Evolutionary conservation across 2,888 invertebrate species (phyloP).

Genomic region (Sarcophaga rosellei): DNA sequence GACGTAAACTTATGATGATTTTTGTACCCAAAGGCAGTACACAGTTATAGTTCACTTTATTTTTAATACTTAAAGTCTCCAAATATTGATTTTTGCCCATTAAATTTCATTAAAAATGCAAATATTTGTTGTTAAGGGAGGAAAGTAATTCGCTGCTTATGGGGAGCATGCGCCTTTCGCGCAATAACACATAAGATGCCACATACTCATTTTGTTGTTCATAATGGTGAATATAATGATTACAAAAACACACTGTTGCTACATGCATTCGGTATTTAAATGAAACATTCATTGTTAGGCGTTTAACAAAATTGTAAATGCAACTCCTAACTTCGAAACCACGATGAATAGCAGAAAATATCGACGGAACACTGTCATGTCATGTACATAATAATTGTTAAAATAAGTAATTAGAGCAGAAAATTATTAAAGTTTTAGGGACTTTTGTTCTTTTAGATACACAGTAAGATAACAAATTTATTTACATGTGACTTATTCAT

Average conservation of each 20-base stretch:
- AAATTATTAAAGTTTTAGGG: neutral
- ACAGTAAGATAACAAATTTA: neutral
- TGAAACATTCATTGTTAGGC: neutral
- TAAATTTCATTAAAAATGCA: conserved; percentile 17
- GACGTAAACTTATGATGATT: neutral
- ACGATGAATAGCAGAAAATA: too few relatives aligned
- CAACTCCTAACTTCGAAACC: too few relatives aligned
- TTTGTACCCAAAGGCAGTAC: neutral
- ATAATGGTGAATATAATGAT: conserved; percentile 25
- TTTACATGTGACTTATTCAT: conserved; percentile 7
- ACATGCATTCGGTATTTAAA: neutral
- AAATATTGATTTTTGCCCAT: conserved; percentile 55
- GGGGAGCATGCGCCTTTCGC: conserved; percentile 48
- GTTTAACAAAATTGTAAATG: too few relatives aligned
- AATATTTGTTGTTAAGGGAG: conserved; percentile 39
- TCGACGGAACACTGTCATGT: too few relatives aligned
- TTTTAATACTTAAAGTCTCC: conserved; percentile 46
- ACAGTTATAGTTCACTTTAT: neutral
- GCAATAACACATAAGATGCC: too few relatives aligned
- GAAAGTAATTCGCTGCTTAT: conserved; percentile 17
- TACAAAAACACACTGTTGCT: conserved; percentile 60
- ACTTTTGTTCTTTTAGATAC: too few relatives aligned
- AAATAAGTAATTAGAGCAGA: neutral
- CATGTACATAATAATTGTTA: too few relatives aligned
- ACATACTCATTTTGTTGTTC: neutral